Percentiles rank a stretch among this genome's conserved stretches.
Evolutionary conservation across 1,140 invertebrate genomes (phyloP).

Genomic region (Berghia stephanieae): DNA sequence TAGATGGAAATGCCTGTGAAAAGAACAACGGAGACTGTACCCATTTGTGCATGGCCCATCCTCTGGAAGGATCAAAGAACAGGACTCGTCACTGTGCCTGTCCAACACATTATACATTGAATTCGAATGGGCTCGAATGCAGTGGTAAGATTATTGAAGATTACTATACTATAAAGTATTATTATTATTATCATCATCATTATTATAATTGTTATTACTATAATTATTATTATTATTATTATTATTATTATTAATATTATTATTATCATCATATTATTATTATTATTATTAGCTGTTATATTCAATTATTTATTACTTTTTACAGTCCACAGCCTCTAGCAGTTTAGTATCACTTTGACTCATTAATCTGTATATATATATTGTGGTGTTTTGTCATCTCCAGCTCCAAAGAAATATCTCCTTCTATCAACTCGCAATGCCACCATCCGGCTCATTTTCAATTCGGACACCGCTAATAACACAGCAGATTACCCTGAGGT

Average conservation of each 20-base stretch:
- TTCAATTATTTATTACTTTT: too few species aligned
- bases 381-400: too few species aligned
- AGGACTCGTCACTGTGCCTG: constrained; percentile 59
- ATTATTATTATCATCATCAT: background rate
- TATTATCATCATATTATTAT: too few species aligned
- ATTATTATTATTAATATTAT: background rate
- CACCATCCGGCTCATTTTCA: constrained; percentile 63
- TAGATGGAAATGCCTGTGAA: constrained; percentile 88
- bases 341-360: too few species aligned
- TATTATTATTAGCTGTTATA: too few species aligned
- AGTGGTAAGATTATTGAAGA: constrained; percentile 55
- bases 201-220: background rate
- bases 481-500: constrained; percentile 52
- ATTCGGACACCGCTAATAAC: constrained; percentile 40
- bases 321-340: too few species aligned
- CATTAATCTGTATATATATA: too few species aligned
- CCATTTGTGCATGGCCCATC: constrained; percentile 84
- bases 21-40: constrained; percentile 95
- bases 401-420: constrained; percentile 66
- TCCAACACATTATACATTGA: constrained; percentile 64
- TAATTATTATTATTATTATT: background rate
- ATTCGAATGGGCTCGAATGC: constrained; percentile 58
- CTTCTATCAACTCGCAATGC: constrained; percentile 63
- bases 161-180: too few species aligned
- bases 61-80: constrained; percentile 41